These are phyloP conservation scores for Leptinotarsa defecta DNA, from an alignment of 1,140 invertebrate genomes.

Conservation along the genomic window DNA sequence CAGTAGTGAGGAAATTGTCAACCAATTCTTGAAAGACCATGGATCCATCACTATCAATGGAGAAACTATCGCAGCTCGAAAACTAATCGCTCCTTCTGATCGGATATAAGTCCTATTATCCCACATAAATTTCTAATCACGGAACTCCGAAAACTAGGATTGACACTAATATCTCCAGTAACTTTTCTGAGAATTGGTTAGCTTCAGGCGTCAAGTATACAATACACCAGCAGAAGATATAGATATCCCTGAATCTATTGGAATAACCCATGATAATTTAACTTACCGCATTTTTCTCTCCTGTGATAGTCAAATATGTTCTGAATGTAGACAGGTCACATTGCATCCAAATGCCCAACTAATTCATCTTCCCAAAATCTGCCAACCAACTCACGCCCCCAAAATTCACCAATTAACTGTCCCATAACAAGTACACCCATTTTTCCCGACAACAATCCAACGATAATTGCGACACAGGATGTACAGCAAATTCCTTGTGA, in stretches of 20 bases:
- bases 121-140: slow-evolving; percentile 20
- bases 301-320: not conserved
- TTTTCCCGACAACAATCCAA: not conserved
- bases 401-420: no score
- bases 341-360: not conserved
- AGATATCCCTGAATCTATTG: not conserved
- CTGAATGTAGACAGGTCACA: slow-evolving; percentile 4
- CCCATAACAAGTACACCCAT: not conserved
- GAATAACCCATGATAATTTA: not conserved
- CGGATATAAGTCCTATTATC: slow-evolving; percentile 33
- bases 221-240: not conserved
- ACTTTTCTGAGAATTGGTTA: slow-evolving; percentile 28
- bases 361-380: not conserved
- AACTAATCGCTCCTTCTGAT: slow-evolving; percentile 25
- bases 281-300: not conserved
- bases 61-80: no score
- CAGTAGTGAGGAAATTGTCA: no score
- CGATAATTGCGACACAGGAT: not conserved
- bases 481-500: not conserved
- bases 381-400: not conserved
- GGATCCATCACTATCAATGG: not conserved
- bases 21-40: no score
- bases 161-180: slow-evolving; percentile 20
- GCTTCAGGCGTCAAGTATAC: slow-evolving; percentile 28
- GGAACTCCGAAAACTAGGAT: slow-evolving; percentile 21